Conservation (phyloP, 2,113 vertebrate species). For the Murina feae region DNA sequence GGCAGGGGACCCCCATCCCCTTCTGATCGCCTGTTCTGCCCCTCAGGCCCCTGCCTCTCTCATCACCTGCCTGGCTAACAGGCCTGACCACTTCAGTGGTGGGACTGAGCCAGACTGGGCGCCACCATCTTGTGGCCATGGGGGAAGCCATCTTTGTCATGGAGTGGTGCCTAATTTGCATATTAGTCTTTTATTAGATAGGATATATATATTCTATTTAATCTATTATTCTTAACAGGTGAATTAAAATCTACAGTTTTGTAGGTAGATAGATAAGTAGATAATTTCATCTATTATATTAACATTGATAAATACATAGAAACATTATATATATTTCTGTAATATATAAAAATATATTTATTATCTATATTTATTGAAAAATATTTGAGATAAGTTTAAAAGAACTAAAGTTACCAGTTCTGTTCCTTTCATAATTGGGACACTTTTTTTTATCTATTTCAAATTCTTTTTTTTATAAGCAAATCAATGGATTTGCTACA, state of each 20-base stretch:
- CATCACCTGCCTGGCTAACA: too few relatives aligned
- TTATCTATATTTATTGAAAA: neutral
- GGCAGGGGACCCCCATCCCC: too few relatives aligned
- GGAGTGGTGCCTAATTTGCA: too few relatives aligned
- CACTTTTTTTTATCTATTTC: neutral
- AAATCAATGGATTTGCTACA: neutral
- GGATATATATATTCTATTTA: neutral
- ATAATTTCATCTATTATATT: neutral
- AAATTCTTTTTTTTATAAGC: neutral
- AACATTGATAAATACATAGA: neutral
- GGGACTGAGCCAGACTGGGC: too few relatives aligned
- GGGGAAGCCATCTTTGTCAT: too few relatives aligned
- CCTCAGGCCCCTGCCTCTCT: too few relatives aligned
- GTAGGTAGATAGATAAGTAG: neutral
- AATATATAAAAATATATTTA: neutral
- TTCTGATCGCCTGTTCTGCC: too few relatives aligned
- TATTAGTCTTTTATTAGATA: too few relatives aligned
- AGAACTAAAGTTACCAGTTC: neutral
- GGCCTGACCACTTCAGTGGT: too few relatives aligned
- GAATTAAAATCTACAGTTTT: neutral
- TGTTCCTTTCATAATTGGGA: neutral
- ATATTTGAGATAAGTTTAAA: neutral
- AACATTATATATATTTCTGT: neutral
- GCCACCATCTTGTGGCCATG: too few relatives aligned
- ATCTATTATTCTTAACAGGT: neutral